Evolutionary conservation across 2,888 invertebrate species (phyloP), one percentile per base, ranked within the genome.

Genomic region (Drosophila fulvimacula): DNA sequence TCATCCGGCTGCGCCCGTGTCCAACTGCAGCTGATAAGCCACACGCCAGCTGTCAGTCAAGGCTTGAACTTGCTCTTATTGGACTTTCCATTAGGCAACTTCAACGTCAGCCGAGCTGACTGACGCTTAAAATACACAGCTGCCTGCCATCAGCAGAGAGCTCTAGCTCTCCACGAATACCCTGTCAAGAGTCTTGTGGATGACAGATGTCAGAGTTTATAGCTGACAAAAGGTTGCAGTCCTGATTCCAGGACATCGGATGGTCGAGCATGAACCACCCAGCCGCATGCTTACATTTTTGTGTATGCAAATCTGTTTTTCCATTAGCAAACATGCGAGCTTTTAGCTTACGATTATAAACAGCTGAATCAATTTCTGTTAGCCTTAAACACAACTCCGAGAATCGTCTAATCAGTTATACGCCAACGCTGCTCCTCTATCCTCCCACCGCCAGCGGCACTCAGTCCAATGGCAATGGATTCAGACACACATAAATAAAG

Each of bases 281-380:
- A 1, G 13, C 13, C 32, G 7, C 42, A 6, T 15, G 1, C 13
- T 39, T 13, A 7, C 3, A 1, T 19, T 48, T 21, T 6, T 5
- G 5, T 13, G 17, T 19, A 65, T 55, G 42, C 44, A 46, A 46
- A 67, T 57, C 42, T 38, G 36, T n/a, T 21, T 49, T 41, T 55
- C 55, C 51, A 65, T 73, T 62, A 51, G 68, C 61, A 34, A 61
- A 55, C 57, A 73, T 53, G 73, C 61, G 24, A 66, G 51, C 64
- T 46, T 24, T 41, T 38, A 4, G 41, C 52, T 19, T 21, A 1
- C 6, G 9, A 21, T 55, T 49, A n/a, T 51, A 30, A 46, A 44
- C 56, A 42, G 24, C n/a, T 32, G 38, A 62, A 24, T 46, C 61
- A 55, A 39, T 32, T 15, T n/a, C 2, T 46, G 27, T n/a, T 17